Evolutionary conservation across 2,113 vertebrate species (phyloP), one percentile per base, ranked within the genome.

Genomic region (Caracal caracal): DNA sequence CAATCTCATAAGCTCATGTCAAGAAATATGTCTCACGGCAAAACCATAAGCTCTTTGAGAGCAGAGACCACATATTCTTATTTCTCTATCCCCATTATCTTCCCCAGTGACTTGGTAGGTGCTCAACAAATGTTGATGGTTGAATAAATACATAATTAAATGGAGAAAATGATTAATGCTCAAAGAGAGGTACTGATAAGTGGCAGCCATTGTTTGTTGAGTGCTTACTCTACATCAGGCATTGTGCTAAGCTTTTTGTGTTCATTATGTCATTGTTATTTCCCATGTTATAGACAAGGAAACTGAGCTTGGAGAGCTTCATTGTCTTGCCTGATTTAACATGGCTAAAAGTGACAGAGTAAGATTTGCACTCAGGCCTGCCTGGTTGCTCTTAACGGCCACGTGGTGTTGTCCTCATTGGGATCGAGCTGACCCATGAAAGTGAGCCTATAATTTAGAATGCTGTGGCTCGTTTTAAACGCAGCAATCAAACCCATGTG

Each of bases 381-480:
- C 30, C 10, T 26, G 37, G 1, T 16, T 66, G 43, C 53, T 33
- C 30, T 22, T 30, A 19, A 43, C 11, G 56, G 40, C 61, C 37
- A 1, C 20, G 0, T 10, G 22, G 84, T 4, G 0, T 8, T 61
- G 19, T 80, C 19, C 8, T 80, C 35, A 16, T 0, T 2, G n/a
- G 37, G 40, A 12, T 20, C 3, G 49, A 79, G 88, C 61, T 43
- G 78, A 59, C 59, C 49, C 2, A 17, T 43, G 53, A 59, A 53
- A 90, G 35, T 7, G 20, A 97, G 33, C 68, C 53, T 93, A 6
- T 37, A 49, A 86, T 73, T 63, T 70, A 86, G 53, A 91, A 51
- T 22, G 20, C 3, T 84, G 10, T 3, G 12, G 17, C 37, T 70
- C 63, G 22, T 83, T 85, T 13, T 43, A 84, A 56, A 96, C 56